Evolutionary conservation across 2,113 vertebrate genomes (phyloP).

Genomic region (Prunella fulvescens): DNA sequence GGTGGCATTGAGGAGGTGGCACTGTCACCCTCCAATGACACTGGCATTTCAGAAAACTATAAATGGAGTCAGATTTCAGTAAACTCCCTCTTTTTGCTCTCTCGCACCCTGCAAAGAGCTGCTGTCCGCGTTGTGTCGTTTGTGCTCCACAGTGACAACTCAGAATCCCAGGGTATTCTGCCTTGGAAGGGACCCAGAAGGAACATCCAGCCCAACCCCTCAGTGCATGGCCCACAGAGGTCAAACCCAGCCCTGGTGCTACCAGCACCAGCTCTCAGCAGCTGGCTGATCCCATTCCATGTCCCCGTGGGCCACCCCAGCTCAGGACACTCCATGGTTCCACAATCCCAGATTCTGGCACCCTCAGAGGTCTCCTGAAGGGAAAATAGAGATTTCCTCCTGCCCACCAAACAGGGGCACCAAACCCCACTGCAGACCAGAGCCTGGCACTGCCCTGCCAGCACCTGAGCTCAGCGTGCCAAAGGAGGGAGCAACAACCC

Average conservation of each 20-base stretch:
- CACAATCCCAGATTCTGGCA: background rate
- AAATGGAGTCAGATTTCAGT: too few species aligned
- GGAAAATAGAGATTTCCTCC: background rate
- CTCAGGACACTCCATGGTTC: background rate
- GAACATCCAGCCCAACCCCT: fast-evolving
- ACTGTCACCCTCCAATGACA: too few species aligned
- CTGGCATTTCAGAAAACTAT: too few species aligned
- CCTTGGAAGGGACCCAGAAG: background rate
- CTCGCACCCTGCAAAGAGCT: too few species aligned
- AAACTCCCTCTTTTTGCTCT: too few species aligned
- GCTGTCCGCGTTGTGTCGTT: too few species aligned
- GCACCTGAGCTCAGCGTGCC: background rate
- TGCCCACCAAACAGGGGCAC: background rate
- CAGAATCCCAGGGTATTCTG: background rate
- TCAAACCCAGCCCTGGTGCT: too few species aligned
- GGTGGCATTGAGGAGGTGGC: too few species aligned
- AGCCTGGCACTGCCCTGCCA: background rate
- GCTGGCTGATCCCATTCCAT: fast-evolving
- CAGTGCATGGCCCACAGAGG: background rate
- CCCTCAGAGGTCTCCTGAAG: background rate
- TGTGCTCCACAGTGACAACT: too few species aligned
- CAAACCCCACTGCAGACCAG: background rate
- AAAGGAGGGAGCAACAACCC: background rate
- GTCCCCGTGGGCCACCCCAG: background rate
- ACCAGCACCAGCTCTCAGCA: background rate